Conservation (phyloP, 2,888 invertebrate species). For the Elysia crispata region DNA sequence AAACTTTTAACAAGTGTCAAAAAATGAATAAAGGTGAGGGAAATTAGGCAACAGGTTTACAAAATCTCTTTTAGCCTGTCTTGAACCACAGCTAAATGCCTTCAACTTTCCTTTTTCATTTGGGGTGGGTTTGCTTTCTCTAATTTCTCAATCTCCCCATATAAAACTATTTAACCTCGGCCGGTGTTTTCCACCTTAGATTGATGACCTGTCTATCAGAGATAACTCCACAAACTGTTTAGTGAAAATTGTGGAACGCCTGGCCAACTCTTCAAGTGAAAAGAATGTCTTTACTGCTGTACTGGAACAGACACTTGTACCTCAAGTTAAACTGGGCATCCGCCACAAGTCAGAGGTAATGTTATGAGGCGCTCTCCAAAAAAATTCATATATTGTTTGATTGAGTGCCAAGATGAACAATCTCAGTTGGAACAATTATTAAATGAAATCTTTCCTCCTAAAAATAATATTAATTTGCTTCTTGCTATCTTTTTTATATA, state of each 20-base stretch:
- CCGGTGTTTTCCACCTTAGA: constrained; percentile 76
- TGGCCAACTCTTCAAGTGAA: constrained; percentile 12
- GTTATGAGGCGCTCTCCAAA: background rate
- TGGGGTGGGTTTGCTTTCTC: background rate
- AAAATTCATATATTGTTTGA: too few relatives aligned
- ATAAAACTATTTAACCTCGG: background rate
- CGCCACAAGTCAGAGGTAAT: constrained; percentile 82
- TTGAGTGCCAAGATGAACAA: too few relatives aligned
- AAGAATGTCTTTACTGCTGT: constrained; percentile 41
- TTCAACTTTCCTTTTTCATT: too few relatives aligned
- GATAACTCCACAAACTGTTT: constrained; percentile 88
- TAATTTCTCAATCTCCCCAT: background rate
- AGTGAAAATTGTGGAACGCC: constrained; percentile 81
- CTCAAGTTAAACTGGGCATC: constrained; percentile 85
- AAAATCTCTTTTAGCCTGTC: too few relatives aligned
- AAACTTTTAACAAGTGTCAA: too few relatives aligned
- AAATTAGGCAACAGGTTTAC: too few relatives aligned
- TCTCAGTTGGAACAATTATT: too few relatives aligned
- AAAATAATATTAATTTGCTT: too few relatives aligned
- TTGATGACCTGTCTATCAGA: constrained; percentile 89
- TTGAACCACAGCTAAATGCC: too few relatives aligned
- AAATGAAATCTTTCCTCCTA: too few relatives aligned
- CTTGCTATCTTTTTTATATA: too few relatives aligned
- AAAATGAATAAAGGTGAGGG: too few relatives aligned
- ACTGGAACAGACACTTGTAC: constrained; percentile 59